A percentile compares a stretch with the other conserved stretches of the same genome.
Conservation (phyloP, 1,140 invertebrate genomes). For the Drosophila dunni region DNA sequence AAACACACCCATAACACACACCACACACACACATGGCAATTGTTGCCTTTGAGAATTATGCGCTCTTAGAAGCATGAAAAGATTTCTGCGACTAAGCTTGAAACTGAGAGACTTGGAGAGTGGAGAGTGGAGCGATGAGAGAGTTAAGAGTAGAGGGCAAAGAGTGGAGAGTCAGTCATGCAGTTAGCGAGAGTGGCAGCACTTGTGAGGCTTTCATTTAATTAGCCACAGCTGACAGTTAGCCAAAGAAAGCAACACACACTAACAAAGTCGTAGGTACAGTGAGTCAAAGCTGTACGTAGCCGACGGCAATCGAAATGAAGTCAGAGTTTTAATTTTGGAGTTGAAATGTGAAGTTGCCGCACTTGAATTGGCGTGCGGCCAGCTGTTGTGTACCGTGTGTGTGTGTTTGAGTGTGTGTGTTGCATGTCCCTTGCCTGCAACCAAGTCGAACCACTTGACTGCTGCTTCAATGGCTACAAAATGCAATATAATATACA, state of each 20-base stretch:
- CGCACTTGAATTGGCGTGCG: slow-evolving; percentile 74
- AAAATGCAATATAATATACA: slow-evolving; percentile 74
- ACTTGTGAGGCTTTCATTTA: slow-evolving; percentile 78
- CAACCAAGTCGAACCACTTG: slow-evolving; percentile 54
- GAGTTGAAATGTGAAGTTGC: slow-evolving; percentile 47
- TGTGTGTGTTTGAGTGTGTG: neutral
- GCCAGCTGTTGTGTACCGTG: slow-evolving; percentile 62
- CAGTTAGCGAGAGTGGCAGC: slow-evolving; percentile 76
- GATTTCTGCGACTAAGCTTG: slow-evolving; percentile 14
- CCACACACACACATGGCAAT: slow-evolving; percentile 11
- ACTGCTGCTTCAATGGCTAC: slow-evolving; percentile 80
- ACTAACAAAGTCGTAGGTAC: slow-evolving; percentile 1
- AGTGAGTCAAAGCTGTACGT: slow-evolving; percentile 22
- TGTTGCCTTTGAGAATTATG: slow-evolving; percentile 65
- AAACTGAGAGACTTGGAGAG: slow-evolving; percentile 1
- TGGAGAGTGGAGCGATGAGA: neutral
- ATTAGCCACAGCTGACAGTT: slow-evolving; percentile 82
- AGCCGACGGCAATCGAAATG: slow-evolving; percentile 36
- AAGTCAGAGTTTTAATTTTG: slow-evolving; percentile 33
- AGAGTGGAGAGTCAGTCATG: slow-evolving; percentile 31
- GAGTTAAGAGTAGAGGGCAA: neutral
- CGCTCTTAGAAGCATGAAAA: slow-evolving; percentile 62
- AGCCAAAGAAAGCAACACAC: slow-evolving; percentile 67
- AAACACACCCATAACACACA: slow-evolving; percentile 22
- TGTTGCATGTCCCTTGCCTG: slow-evolving; percentile 12